Evolutionary conservation across 2,888 invertebrate species (phyloP).

Genomic region (Calliphora vomitoria): DNA sequence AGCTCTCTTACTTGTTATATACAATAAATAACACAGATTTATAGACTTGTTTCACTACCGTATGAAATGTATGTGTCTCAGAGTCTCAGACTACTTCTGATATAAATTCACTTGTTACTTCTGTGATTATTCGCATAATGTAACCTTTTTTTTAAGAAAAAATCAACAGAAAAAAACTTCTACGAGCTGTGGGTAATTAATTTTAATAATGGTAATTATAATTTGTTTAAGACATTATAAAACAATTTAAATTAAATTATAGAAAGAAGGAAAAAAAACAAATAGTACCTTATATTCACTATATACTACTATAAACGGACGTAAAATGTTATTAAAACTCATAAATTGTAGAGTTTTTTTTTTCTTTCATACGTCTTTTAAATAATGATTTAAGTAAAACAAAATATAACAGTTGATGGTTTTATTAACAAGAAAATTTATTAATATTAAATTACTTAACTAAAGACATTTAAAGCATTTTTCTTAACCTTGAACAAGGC

Average conservation of each 20-base stretch:
- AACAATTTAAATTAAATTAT: conserved; percentile 60
- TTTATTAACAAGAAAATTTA: conserved; percentile 44
- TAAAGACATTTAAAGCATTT: conserved; percentile 13
- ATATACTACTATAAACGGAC: not conserved
- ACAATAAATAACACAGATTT: no score
- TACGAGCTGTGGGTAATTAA: conserved; percentile 40
- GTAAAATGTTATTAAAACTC: conserved; percentile 4
- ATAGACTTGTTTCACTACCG: no score
- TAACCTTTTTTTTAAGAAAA: not conserved
- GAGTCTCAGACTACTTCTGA: not conserved
- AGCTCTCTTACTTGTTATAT: no score
- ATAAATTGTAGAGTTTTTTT: not conserved
- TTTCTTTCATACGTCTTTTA: no score
- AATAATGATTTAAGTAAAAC: not conserved
- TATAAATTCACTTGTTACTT: conserved; percentile 23
- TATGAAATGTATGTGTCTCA: no score
- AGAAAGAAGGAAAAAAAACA: not conserved
- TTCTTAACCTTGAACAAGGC: conserved; percentile 24
- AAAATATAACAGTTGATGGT: not conserved
- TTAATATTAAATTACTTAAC: conserved; percentile 30
- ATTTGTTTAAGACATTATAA: conserved; percentile 59
- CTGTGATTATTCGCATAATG: conserved; percentile 21
- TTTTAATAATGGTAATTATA: conserved; percentile 66
- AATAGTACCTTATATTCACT: no score
- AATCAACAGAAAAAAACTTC: no score